A percentile compares a stretch with the other conserved stretches of the same genome.
Conservation (phyloP, 1,140 invertebrate genomes). For the Coboldia fuscipes region DNA sequence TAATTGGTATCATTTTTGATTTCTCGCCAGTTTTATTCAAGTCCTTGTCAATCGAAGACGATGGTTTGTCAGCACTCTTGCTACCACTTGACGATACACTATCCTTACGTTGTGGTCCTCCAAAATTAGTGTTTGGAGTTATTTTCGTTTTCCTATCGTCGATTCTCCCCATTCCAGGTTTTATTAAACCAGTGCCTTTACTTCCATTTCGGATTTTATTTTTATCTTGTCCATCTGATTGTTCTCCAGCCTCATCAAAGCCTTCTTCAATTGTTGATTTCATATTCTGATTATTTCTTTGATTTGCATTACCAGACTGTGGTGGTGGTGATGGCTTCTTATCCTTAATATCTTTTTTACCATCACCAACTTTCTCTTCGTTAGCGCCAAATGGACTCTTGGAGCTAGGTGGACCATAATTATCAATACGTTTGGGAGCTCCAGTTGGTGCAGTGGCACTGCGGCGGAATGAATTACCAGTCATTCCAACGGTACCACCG, state of each 20-base stretch:
- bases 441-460: slow-evolving; percentile 8
- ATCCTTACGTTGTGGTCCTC: slow-evolving; percentile 1
- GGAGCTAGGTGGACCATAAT: slow-evolving; percentile 50
- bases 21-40: neutral
- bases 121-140: neutral
- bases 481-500: slow-evolving; percentile 23
- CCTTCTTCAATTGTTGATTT: slow-evolving; percentile 3
- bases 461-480: slow-evolving; percentile 25
- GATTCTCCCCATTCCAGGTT: neutral
- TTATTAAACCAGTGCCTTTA: neutral
- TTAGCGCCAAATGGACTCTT: slow-evolving; percentile 50
- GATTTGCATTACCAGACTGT: slow-evolving; percentile 1
- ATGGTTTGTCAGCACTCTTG: neutral
- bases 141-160: slow-evolving; percentile 1
- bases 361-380: slow-evolving; percentile 23
- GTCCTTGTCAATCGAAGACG: too few species aligned
- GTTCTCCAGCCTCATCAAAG: slow-evolving; percentile 2
- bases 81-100: neutral
- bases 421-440: slow-evolving; percentile 17
- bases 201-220: neutral
- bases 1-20: neutral
- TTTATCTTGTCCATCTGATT: slow-evolving; percentile 5
- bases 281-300: slow-evolving; percentile 7
- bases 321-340: slow-evolving; percentile 3
- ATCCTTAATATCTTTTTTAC: slow-evolving; percentile 17